Evolutionary conservation across 2,888 invertebrate genomes (phyloP).

Genomic region (Torymus aiolomorphi): DNA sequence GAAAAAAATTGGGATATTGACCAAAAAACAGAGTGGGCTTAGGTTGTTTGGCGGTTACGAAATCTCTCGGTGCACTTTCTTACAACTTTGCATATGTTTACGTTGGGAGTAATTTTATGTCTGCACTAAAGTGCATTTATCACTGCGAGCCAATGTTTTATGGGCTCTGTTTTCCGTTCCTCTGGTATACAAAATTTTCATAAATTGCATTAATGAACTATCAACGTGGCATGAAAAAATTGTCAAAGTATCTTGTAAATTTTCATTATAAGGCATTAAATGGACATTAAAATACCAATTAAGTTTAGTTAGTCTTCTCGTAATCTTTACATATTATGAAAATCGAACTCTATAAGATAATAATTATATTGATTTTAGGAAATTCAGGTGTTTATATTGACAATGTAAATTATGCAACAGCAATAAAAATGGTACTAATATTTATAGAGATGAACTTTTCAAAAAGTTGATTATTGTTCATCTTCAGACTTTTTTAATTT

Average conservation of each 20-base stretch:
- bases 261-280: slow-evolving; percentile 1
- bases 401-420: no score
- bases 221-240: background rate
- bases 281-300: background rate
- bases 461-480: no score
- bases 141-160: slow-evolving; percentile 30
- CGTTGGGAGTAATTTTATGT: background rate
- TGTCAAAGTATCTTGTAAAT: background rate
- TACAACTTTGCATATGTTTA: background rate
- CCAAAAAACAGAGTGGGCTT: background rate
- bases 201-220: slow-evolving; percentile 41
- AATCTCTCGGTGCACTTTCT: slow-evolving; percentile 20
- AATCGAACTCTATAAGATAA: no score
- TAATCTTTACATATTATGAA: no score
- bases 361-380: no score
- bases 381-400: no score
- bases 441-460: no score
- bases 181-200: slow-evolving; percentile 22
- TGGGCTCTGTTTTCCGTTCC: slow-evolving; percentile 16
- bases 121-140: slow-evolving; percentile 9
- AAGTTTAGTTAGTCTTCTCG: background rate
- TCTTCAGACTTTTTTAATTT: no score
- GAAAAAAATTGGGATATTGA: background rate
- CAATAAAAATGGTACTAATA: no score
- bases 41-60: slow-evolving; percentile 10